Percentiles rank a stretch among this genome's conserved stretches.
Evolutionary conservation across 2,888 invertebrate genomes (phyloP).

Genomic region (Aethes cnicana): DNA sequence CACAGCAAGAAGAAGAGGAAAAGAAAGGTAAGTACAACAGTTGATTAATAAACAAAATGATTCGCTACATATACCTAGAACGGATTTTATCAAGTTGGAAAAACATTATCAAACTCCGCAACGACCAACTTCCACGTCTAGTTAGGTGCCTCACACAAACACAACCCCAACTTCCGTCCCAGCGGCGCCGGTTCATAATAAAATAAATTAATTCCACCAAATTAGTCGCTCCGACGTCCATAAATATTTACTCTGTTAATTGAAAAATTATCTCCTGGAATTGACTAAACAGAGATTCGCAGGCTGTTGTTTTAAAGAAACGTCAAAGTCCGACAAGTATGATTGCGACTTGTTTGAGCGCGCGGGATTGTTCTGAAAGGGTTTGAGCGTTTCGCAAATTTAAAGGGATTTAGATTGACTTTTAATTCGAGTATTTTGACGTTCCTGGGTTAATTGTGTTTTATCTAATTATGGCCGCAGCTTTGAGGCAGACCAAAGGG

Average conservation of each 20-base stretch:
- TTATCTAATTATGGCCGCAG: no score
- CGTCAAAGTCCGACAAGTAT: conserved; percentile 22
- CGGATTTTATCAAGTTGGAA: no score
- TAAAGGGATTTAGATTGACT: no score
- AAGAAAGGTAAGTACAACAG: no score
- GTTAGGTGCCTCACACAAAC: no score
- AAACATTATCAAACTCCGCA: no score
- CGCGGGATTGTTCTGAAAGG: background rate
- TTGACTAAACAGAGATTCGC: conserved; percentile 28
- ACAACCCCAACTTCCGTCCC: background rate
- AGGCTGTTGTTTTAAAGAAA: conserved; percentile 21
- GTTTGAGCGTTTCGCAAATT: background rate
- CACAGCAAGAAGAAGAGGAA: no score
- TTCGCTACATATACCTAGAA: no score
- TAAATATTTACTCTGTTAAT: conserved; percentile 29
- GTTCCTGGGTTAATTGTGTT: no score
- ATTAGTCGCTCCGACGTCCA: conserved; percentile 26
- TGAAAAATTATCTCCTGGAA: conserved; percentile 29
- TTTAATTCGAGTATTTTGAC: no score
- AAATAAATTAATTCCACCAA: conserved; percentile 26
- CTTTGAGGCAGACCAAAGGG: no score
- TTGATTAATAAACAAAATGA: no score
- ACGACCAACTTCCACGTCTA: background rate
- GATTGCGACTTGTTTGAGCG: conserved; percentile 19
- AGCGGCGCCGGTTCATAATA: conserved; percentile 23